Conservation (phyloP, 2,113 vertebrate genomes). For the Indri indri region DNA sequence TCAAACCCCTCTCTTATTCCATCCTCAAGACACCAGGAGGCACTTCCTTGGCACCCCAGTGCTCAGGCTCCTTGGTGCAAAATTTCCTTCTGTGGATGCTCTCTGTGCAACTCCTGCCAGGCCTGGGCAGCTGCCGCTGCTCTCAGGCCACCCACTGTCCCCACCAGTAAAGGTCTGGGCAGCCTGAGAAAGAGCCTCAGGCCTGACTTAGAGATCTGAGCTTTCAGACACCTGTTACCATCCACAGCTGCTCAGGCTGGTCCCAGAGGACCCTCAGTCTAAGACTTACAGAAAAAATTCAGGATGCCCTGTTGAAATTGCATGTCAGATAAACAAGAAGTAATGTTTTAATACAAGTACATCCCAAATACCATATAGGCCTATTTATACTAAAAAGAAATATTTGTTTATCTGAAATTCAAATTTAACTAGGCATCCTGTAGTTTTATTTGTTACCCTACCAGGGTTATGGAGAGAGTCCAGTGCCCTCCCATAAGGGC, state of each 20-base stretch:
- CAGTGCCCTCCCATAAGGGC: background rate
- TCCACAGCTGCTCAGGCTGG: too few species aligned
- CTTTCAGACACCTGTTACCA: background rate
- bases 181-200: background rate
- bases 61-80: background rate
- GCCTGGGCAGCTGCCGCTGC: background rate
- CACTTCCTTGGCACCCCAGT: background rate
- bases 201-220: background rate
- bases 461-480: background rate
- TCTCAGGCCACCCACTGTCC: background rate
- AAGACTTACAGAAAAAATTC: background rate
- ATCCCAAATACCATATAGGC: background rate
- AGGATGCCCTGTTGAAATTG: background rate
- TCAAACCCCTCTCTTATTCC: background rate
- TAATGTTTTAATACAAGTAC: background rate
- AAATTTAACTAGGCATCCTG: background rate
- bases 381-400: background rate
- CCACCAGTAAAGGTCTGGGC: background rate
- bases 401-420: background rate
- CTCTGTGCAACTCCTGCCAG: background rate
- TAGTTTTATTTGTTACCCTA: background rate
- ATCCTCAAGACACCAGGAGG: background rate
- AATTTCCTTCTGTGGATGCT: background rate
- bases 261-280: background rate
- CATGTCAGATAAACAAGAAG: background rate